Conservation (phyloP, 1,140 invertebrate species). For the Penaeus vannamei region DNA sequence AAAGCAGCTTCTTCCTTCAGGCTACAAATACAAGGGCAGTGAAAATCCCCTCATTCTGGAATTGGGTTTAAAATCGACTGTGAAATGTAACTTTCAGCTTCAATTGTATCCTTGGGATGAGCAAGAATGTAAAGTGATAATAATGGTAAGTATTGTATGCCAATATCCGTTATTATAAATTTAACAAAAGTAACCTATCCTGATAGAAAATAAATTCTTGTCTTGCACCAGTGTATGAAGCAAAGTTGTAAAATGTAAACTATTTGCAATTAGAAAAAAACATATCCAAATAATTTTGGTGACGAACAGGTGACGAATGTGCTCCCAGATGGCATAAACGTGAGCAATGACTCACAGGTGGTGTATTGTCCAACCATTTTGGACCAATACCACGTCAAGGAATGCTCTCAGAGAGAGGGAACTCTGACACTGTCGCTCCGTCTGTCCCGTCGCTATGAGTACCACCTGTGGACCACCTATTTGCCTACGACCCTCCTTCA, state of each 20-base stretch:
- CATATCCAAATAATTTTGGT: not conserved
- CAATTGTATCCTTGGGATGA: constrained; percentile 48
- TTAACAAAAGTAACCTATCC: not conserved
- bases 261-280: not conserved
- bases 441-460: constrained; percentile 44
- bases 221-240: too few species aligned
- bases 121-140: not conserved
- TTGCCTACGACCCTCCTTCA: constrained; percentile 36
- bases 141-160: constrained; percentile 3
- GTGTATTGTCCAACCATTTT: not conserved
- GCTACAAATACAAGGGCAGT: too few species aligned
- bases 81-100: not conserved
- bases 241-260: not conserved
- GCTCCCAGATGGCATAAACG: not conserved
- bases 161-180: not conserved
- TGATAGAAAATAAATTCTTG: not conserved
- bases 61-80: too few species aligned
- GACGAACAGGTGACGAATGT: constrained; percentile 32
- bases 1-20: too few species aligned
- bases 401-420: constrained; percentile 6
- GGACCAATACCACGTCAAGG: constrained; percentile 36
- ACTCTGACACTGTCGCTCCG: constrained; percentile 7
- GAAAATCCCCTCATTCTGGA: too few species aligned
- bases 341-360: constrained; percentile 1
- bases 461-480: constrained; percentile 47